Evolutionary conservation across 2,888 invertebrate genomes (phyloP), one percentile per base, ranked within the genome.

Genomic region (Hedychridium roseum): DNA sequence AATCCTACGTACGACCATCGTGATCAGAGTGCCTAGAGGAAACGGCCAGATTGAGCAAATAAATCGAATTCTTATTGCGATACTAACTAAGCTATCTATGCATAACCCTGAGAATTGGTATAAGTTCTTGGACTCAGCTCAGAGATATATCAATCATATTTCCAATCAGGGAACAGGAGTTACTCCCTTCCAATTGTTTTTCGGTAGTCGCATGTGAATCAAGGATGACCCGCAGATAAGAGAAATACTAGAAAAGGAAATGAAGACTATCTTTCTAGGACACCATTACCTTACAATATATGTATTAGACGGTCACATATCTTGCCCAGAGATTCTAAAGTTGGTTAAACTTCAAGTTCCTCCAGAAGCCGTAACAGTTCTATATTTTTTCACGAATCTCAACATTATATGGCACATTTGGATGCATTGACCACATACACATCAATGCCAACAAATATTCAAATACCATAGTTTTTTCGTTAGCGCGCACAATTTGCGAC

Each of bases 181-280:
- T 3, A 6, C 23, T 2, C 37, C 37, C n/a, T 36, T 43, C n/a
- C 20, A 30, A 6, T 18, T 43, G n/a, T 30, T 43, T 7, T 20
- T 43, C 16, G 43, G 43, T 2, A 18, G 2, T 1, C n/a, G 6
- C 1, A 16, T 16, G 23, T 30, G 35, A 9, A 7, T 43, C 1
- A 12, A 7, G 7, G 43, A 43, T 3, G 15, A 36, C 4, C 5
- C 30, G 2, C 7, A 43, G 7, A 23, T 37, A 5, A 6, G 12
- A 9, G 36, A 43, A n/a, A 0, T 43, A 4, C 6, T 43, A 2
- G 30, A 43, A 3, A 20, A 12, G 1, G 43, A 43, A 12, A 17
- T 14, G 14, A 7, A 28, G n/a, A 2, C 7, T 3, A 6, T 21
- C 6, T 28, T 43, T 1, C 2, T 3, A 2, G 11, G 30, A 9